These are phyloP conservation scores for Dendrolimus punctatus DNA, from an alignment of 1,140 invertebrate genomes.

Conservation along the genomic window DNA sequence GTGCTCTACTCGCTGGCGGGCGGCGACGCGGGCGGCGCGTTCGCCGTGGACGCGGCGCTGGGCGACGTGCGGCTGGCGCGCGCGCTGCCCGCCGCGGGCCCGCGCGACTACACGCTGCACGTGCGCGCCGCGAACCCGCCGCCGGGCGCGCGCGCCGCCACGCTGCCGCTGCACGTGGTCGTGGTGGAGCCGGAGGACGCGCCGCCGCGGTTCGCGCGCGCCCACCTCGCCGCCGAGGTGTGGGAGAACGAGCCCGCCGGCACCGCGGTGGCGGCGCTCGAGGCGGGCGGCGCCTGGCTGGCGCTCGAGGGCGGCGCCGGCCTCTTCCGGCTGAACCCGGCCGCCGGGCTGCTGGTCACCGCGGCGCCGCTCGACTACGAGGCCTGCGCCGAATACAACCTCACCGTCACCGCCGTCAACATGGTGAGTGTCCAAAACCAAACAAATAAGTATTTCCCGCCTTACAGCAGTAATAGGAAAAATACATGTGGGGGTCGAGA, in stretches of 20 bases:
- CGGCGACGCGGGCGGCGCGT: conserved; percentile 89
- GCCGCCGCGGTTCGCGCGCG: conserved; percentile 80
- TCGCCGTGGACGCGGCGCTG: conserved; percentile 83
- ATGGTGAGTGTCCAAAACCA: no score
- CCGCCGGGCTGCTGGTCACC: conserved; percentile 85
- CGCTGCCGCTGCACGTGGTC: conserved; percentile 88
- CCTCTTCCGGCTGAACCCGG: conserved; percentile 87
- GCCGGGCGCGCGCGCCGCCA: conserved; percentile 80
- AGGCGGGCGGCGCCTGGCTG: conserved; percentile 86
- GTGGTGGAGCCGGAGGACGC: conserved; percentile 92
- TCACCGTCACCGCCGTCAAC: conserved; percentile 88
- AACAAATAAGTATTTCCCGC: no score
- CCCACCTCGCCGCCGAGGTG: conserved; percentile 78
- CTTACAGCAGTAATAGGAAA: no score
- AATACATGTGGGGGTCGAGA: no score
- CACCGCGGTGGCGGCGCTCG: conserved; percentile 83
- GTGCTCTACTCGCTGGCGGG: conserved; percentile 35
- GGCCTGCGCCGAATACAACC: conserved; percentile 80
- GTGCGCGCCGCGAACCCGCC: conserved; percentile 89
- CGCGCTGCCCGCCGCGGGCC: conserved; percentile 79
- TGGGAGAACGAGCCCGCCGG: conserved; percentile 88
- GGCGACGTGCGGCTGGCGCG: conserved; percentile 84
- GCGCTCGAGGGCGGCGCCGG: conserved; percentile 85
- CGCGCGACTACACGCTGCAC: conserved; percentile 85
- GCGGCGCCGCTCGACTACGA: conserved; percentile 87